Conservation (phyloP, 2,113 vertebrate species). For the Rutilus rutilus region DNA sequence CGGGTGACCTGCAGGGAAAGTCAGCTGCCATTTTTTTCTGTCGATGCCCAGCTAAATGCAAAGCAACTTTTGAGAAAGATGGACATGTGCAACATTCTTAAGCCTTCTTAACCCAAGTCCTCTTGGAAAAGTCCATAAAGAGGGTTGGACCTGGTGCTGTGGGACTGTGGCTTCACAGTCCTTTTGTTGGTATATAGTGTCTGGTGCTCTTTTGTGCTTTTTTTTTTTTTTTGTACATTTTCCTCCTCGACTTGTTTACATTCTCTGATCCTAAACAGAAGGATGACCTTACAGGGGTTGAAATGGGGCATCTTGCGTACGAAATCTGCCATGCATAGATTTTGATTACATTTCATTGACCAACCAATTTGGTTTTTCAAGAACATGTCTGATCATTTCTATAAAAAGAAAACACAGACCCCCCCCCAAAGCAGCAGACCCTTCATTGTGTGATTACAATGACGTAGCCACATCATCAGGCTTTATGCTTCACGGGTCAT, state of each 20-base stretch:
- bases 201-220: conserved; percentile 76
- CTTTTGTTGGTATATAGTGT: conserved; percentile 73
- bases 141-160: conserved; percentile 73
- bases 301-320: conserved; percentile 49
- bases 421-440: background rate
- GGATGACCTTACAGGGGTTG: conserved; percentile 52
- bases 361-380: background rate
- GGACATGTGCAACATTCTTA: conserved; percentile 15
- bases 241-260: conserved; percentile 61
- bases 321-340: conserved; percentile 9
- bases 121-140: conserved; percentile 50
- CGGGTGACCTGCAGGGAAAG: conserved; percentile 38
- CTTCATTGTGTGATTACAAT: background rate
- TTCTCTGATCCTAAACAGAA: conserved; percentile 57
- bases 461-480: background rate
- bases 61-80: conserved; percentile 60
- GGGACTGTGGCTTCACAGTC: conserved; percentile 64
- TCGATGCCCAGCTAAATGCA: conserved; percentile 66
- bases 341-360: conserved; percentile 3
- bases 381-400: background rate
- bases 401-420: background rate
- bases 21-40: conserved; percentile 45
- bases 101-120: conserved; percentile 67
- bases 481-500: background rate
- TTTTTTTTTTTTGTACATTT: conserved; percentile 62